These are phyloP conservation scores for Epinephelus malabaricus DNA, from an alignment of 2,797 vertebrate genomes.

Conservation along the genomic window DNA sequence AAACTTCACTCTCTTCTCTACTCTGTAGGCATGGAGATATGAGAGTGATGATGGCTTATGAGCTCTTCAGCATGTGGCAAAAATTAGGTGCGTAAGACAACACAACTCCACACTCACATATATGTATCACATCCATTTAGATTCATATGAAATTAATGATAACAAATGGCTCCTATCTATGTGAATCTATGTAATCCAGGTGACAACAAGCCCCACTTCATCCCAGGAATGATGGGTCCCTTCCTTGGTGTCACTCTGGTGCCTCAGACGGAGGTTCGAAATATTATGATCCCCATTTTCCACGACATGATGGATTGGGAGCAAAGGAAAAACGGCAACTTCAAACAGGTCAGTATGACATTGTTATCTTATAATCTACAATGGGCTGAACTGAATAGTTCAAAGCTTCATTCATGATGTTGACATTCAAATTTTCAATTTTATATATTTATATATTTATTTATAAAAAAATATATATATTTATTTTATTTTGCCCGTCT, in stretches of 20 bases:
- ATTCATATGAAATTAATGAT: neutral
- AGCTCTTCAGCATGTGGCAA: slow-evolving; percentile 99
- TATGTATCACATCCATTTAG: neutral
- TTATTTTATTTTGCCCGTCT: too few relatives aligned
- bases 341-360: slow-evolving; percentile 92
- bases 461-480: too few relatives aligned
- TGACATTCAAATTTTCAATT: too few relatives aligned
- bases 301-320: slow-evolving; percentile 99
- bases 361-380: neutral
- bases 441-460: too few relatives aligned
- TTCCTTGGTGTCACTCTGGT: slow-evolving; percentile 98
- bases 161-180: neutral
- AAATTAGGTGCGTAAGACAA: slow-evolving; percentile 90
- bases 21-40: slow-evolving; percentile 93
- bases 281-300: slow-evolving; percentile 99
- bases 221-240: slow-evolving; percentile 99
- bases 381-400: too few relatives aligned
- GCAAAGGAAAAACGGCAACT: slow-evolving; percentile 98
- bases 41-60: slow-evolving; percentile 99
- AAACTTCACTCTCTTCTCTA: neutral
- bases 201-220: slow-evolving; percentile 99
- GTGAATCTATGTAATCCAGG: slow-evolving; percentile 82
- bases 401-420: too few relatives aligned
- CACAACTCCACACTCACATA: neutral
- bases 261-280: slow-evolving; percentile 95